A percentile compares a stretch with the other conserved stretches of the same genome.
phyloP scores from a whole-genome alignment of 2,113 vertebrate genomes.

The Thryonomys swinderianus region DNA sequence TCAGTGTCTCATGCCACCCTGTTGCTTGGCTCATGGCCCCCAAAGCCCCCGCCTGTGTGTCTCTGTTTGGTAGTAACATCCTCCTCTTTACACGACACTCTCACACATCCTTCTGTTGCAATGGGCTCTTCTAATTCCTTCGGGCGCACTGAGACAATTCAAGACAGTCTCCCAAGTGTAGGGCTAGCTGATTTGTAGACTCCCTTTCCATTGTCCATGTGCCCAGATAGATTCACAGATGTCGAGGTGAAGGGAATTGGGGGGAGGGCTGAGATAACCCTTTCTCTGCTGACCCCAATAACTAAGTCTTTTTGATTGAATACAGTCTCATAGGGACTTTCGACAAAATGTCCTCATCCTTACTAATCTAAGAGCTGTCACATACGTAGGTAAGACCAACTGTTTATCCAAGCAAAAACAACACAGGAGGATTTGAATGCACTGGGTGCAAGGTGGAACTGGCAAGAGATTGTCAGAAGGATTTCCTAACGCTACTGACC shows the following conservation, averaged over 20 bases:
- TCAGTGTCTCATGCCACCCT: neutral
- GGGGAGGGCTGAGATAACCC: neutral
- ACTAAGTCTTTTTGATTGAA: neutral
- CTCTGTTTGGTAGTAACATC: neutral
- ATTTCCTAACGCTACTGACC: neutral
- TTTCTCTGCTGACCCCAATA: neutral
- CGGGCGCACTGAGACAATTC: neutral
- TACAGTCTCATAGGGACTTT: neutral
- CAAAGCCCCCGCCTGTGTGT: neutral
- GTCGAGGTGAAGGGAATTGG: neutral
- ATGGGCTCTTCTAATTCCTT: neutral
- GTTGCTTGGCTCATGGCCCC: neutral
- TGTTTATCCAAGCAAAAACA: neutral
- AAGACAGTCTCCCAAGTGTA: neutral
- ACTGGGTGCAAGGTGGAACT: neutral
- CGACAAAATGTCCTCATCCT: neutral
- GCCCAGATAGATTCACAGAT: neutral
- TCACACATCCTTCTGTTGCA: neutral
- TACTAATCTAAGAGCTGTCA: neutral
- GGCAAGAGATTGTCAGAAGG: neutral
- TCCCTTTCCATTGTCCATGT: neutral
- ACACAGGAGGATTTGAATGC: neutral
- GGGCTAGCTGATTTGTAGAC: neutral
- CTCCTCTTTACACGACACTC: neutral
- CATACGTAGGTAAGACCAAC: neutral